A percentile compares a stretch with the other conserved stretches of the same genome.
These are phyloP conservation scores for Erpornis zantholeuca DNA, from an alignment of 2,113 vertebrate species.

Conservation along the genomic window DNA sequence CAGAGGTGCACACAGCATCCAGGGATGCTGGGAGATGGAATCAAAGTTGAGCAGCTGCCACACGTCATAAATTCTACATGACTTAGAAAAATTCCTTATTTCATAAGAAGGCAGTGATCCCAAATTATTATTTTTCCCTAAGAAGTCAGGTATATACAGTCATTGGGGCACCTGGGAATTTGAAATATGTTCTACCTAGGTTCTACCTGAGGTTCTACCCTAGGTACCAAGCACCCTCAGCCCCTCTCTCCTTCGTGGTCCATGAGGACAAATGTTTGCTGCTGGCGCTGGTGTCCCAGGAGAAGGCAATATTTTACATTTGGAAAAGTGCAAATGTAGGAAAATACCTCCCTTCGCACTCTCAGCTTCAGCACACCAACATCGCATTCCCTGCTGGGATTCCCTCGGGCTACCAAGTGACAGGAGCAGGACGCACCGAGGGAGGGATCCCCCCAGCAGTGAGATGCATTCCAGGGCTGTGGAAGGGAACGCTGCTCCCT, in stretches of 20 bases:
- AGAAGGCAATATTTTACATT: background rate
- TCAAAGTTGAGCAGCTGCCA: background rate
- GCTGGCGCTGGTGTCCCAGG: background rate
- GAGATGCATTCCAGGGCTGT: accelerated
- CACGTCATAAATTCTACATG: background rate
- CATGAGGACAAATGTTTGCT: background rate
- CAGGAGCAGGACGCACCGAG: accelerated
- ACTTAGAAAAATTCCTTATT: background rate
- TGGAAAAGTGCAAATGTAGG: background rate
- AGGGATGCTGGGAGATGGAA: background rate
- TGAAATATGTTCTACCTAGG: too few species aligned
- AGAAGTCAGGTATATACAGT: background rate
- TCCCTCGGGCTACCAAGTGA: background rate
- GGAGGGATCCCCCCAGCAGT: background rate
- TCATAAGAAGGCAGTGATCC: background rate
- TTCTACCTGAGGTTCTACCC: background rate
- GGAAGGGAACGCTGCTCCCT: background rate
- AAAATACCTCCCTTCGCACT: background rate
- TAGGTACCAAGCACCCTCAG: background rate
- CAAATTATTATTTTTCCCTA: background rate
- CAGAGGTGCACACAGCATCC: background rate
- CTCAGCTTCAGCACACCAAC: background rate
- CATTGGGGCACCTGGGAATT: background rate
- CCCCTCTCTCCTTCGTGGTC: background rate
- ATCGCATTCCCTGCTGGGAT: background rate